Base-by-base conservation (phyloP, 2,797 vertebrate genomes). In the Tympanoctomys barrerae region DNA sequence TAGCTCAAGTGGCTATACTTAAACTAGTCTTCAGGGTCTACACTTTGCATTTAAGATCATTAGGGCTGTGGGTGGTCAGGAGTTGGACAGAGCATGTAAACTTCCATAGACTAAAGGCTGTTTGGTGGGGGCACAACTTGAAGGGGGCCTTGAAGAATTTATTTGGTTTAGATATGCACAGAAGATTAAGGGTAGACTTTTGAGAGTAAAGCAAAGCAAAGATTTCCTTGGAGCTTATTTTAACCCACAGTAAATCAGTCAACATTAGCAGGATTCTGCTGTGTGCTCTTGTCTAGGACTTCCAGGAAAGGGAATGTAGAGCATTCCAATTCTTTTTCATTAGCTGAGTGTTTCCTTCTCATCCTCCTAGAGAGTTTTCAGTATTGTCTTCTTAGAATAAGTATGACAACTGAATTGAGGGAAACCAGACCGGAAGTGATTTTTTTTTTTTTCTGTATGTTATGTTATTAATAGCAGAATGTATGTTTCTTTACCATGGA, bases 241-340 rank as follows among this genome's bases (percentile, higher is more conserved):
- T 92, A 78, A 97, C 87, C 46, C 54, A 42, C 46, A 52, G 26
- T 84, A 96, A 87, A 88, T 85, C 91, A 75, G 46, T 54, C 22
- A 62, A 16, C 5, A 5, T 36, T 28, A 82, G n/a, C 21, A 49
- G 77, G 10, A 16, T 78, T 54, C 46, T 77, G 28, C 21, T 61
- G 12, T 75, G 31, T 33, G 1, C 73, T 91, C 13, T 82, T 79
- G 46, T 70, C 36, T 78, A 73, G 84, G 26, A n/a, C 57, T 26
- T 82, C 83, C 49, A 88, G 62, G 36, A 71, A n/a, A 85, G 16
- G 52, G 61, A 22, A 19, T 22, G 4, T 61, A 61, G 81, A 21
- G 9, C 26, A 0, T 49, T 18, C 10, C 36, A 24, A 21, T 4
- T 46, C 42, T 59, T 64, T 78, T 49, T 18, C 7, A 2, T 28